Conservation (phyloP, 2,888 invertebrate species). For the Chrysopilus asiliformis region DNA sequence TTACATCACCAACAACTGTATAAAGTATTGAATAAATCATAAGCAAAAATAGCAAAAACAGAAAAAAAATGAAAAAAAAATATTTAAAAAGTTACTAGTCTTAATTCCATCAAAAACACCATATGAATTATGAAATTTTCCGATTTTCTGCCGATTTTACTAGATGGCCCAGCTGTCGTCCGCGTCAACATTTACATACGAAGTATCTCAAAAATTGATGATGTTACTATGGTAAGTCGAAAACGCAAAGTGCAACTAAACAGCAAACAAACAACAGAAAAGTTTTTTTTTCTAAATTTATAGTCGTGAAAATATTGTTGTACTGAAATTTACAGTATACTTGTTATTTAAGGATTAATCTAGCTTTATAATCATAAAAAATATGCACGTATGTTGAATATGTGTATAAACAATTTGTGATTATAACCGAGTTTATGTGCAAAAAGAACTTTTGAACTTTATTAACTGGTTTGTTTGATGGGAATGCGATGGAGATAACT, state of each 20-base stretch:
- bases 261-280: constrained; percentile 5
- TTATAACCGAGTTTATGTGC: no score
- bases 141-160: constrained; percentile 30
- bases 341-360: no score
- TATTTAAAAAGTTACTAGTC: constrained; percentile 4
- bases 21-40: no score
- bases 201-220: constrained; percentile 99
- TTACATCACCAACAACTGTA: no score
- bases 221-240: constrained; percentile 95
- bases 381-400: no score
- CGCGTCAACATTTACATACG: constrained; percentile 96
- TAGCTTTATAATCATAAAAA: no score
- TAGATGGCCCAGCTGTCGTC: constrained; percentile 90
- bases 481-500: no score
- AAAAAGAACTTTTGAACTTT: no score
- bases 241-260: constrained; percentile 9
- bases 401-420: no score
- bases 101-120: constrained; percentile 6
- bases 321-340: no score
- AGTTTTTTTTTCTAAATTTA: constrained; percentile 1
- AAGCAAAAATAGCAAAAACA: constrained; percentile 9
- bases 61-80: constrained; percentile 8
- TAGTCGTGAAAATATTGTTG: no score
- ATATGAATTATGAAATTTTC: constrained; percentile 13
- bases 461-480: no score